Evolutionary conservation across 2,113 vertebrate species (phyloP).

Genomic region (Pachycephala philippinensis): DNA sequence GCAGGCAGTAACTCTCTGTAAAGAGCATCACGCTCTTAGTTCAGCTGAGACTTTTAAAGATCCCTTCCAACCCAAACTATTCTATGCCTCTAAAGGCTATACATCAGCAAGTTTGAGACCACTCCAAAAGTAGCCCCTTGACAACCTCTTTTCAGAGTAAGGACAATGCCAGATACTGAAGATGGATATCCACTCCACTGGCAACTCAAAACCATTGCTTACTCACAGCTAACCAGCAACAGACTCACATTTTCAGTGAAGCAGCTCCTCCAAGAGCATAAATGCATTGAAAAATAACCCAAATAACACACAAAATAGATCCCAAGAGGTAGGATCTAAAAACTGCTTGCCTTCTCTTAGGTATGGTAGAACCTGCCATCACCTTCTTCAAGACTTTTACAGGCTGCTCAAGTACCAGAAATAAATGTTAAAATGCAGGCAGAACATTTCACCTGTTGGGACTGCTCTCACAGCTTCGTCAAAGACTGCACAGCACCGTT

Average conservation of each 20-base stretch:
- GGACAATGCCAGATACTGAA: neutral
- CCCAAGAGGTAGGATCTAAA: neutral
- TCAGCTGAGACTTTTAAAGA: neutral
- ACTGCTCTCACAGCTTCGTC: conserved; percentile 85
- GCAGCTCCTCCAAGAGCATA: neutral
- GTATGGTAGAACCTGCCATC: neutral
- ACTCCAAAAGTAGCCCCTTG: neutral
- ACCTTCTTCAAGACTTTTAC: neutral
- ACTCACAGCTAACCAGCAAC: neutral
- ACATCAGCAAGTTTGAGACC: neutral
- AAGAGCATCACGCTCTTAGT: neutral
- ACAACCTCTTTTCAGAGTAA: neutral
- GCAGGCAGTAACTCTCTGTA: neutral
- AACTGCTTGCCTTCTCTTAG: neutral
- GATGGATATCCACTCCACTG: neutral
- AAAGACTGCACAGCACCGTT: conserved; percentile 84
- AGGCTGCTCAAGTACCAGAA: neutral
- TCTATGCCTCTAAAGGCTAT: neutral
- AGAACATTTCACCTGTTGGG: conserved; percentile 76
- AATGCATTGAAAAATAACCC: neutral
- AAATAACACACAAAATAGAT: neutral
- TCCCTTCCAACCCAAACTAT: neutral
- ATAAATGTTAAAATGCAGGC: neutral
- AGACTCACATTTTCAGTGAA: neutral
- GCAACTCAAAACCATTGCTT: neutral